These are phyloP conservation scores for Eumeta japonica DNA, from an alignment of 1,140 invertebrate genomes.

Conservation along the genomic window DNA sequence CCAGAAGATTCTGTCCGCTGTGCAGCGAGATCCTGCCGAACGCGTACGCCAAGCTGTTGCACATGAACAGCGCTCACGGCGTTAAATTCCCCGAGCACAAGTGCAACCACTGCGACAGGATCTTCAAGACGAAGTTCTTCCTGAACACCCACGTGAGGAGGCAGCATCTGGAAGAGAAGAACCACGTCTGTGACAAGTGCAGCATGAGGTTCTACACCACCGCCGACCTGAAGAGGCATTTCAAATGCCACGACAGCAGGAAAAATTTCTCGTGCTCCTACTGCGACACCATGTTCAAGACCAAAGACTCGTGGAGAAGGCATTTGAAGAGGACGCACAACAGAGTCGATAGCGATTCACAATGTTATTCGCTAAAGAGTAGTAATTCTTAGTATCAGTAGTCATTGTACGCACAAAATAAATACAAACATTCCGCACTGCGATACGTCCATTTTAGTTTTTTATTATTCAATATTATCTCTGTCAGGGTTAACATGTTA, in stretches of 20 bases:
- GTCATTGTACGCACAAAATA: no score
- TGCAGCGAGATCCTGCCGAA: constrained; percentile 36
- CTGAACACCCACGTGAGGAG: constrained; percentile 24
- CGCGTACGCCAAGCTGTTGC: constrained; percentile 28
- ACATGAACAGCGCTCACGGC: constrained; percentile 37
- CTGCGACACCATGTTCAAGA: constrained; percentile 30
- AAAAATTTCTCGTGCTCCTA: constrained; percentile 13
- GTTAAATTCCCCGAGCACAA: constrained; percentile 23
- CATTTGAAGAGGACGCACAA: constrained; percentile 35
- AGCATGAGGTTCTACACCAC: constrained; percentile 21
- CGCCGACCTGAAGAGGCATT: constrained; percentile 28
- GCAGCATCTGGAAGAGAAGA: constrained; percentile 20
- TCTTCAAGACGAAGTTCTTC: constrained; percentile 23
- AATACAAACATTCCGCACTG: no score
- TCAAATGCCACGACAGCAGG: constrained; percentile 26
- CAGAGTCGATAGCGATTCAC: no score
- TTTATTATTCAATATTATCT: no score
- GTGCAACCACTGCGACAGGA: constrained; percentile 22
- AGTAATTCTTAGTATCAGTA: no score
- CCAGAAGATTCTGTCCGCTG: constrained; percentile 29
- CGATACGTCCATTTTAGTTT: no score
- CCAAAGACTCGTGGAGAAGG: constrained; percentile 32
- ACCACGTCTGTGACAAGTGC: constrained; percentile 22
- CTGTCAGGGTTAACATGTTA: no score
- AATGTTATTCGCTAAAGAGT: no score